Evolutionary conservation across 2,113 vertebrate species (phyloP), one percentile per base, ranked within the genome.

Genomic region (Plecotus auritus): DNA sequence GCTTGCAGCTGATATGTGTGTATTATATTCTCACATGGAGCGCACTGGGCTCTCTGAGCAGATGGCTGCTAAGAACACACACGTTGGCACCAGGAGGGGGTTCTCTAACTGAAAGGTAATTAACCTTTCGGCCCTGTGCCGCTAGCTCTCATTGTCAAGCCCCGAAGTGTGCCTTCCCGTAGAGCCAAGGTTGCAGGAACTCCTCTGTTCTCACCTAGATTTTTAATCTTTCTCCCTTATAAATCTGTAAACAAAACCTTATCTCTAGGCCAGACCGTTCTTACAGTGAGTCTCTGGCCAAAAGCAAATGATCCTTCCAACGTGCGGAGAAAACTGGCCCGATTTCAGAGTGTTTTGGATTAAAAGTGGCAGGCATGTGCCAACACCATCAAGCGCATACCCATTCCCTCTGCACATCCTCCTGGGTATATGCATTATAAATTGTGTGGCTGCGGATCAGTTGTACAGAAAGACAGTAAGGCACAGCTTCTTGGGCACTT

Each of bases 191-290:
- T 76, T 77, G 28, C 14, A 82, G 40, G 16, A 54, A 59, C 17
- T 84, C n/a, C 45, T 85, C 40, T 96, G 32, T 83, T 87, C 61
- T 91, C 69, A 51, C 80, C 61, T 82, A 85, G 59, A 85, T 93
- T 95, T 81, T 97, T 97, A 30, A 95, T 92, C 56, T 74, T 89
- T 81, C 51, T 95, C 56, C 49, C 78, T 86, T 85, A 72, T 94
- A 84, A 87, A 87, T 96, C 69, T 95, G 69, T 95, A 96, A 96
- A 96, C 91, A 96, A 89, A 96, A 89, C 54, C 73, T 92, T 64
- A 78, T 90, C 45, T 93, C 42, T 56, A 32, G 8, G 82, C 69
- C 66, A 88, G 54, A 83, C 78, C 42, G 70, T 95, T 85, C 92
- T 94, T 83, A 64, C 13, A 85, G 73, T 30, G 73, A 85, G 14